Evolutionary conservation across 2,113 vertebrate species (phyloP).

Genomic region (Hemiscyllium ocellatum): DNA sequence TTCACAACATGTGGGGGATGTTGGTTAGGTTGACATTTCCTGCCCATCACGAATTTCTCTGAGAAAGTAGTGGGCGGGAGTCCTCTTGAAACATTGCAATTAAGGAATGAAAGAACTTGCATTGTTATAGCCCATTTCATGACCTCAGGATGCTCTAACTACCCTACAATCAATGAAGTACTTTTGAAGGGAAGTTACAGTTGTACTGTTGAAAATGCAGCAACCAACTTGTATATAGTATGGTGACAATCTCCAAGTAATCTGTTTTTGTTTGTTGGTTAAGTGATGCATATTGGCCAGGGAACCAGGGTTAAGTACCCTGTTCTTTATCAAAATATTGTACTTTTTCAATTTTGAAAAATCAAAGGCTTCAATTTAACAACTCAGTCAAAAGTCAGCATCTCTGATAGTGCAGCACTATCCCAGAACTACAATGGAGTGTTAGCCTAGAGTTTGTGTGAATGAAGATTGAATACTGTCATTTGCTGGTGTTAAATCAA

Average conservation of each 20-base stretch:
- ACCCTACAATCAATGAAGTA: neutral
- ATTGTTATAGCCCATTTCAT: neutral
- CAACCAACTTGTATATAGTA: neutral
- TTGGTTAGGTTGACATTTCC: neutral
- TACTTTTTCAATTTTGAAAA: neutral
- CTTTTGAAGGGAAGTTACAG: neutral
- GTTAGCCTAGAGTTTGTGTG: neutral
- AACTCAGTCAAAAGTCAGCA: neutral
- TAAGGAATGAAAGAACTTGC: neutral
- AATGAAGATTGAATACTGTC: neutral
- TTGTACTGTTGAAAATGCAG: neutral
- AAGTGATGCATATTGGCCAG: neutral
- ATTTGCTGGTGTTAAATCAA: neutral
- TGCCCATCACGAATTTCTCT: neutral
- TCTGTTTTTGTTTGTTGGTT: neutral
- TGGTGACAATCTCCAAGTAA: neutral
- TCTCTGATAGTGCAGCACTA: neutral
- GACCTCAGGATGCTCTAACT: neutral
- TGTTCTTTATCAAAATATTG: neutral
- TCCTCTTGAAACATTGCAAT: neutral
- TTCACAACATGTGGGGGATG: neutral
- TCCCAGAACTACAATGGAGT: neutral
- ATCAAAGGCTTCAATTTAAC: neutral
- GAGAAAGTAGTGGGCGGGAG: neutral
- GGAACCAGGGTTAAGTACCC: neutral